Conservation (phyloP, 2,113 vertebrate species). For the Xiphophorus hellerii region DNA sequence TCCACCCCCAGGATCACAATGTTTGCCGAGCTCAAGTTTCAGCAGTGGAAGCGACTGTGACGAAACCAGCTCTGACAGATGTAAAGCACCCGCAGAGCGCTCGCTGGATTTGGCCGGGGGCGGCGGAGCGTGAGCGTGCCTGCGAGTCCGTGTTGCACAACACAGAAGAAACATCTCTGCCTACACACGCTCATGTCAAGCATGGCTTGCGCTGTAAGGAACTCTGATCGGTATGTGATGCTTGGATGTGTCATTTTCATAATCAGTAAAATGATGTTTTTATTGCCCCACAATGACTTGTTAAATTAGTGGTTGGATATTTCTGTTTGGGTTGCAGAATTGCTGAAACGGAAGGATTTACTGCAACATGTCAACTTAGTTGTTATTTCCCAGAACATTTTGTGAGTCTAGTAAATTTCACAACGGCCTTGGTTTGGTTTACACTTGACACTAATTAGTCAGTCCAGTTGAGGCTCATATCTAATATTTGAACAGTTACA, state of each 20-base stretch:
- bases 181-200: conserved; percentile 31
- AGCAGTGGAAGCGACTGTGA: conserved; percentile 26
- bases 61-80: conserved; percentile 56
- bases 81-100: conserved; percentile 33
- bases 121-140: conserved; percentile 34
- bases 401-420: background rate
- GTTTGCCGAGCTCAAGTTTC: conserved; percentile 15
- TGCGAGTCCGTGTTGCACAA: conserved; percentile 39
- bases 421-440: background rate
- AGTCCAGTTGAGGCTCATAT: background rate
- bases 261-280: conserved; percentile 25
- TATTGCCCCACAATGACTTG: conserved; percentile 9
- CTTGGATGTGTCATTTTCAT: conserved; percentile 41
- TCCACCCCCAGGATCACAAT: conserved; percentile 22
- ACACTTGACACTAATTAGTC: background rate
- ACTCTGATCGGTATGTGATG: conserved; percentile 2
- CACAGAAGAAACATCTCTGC: conserved; percentile 26
- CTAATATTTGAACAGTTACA: background rate
- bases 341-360: conserved; percentile 7
- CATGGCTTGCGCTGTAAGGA: conserved; percentile 33
- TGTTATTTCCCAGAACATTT: conserved; percentile 1
- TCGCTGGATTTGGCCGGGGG: conserved; percentile 32
- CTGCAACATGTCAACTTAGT: conserved; percentile 11
- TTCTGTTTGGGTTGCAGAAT: conserved; percentile 14
- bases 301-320: conserved; percentile 14